phyloP scores from a whole-genome alignment of 2,888 invertebrate species.

The Anthophora plumipes region DNA sequence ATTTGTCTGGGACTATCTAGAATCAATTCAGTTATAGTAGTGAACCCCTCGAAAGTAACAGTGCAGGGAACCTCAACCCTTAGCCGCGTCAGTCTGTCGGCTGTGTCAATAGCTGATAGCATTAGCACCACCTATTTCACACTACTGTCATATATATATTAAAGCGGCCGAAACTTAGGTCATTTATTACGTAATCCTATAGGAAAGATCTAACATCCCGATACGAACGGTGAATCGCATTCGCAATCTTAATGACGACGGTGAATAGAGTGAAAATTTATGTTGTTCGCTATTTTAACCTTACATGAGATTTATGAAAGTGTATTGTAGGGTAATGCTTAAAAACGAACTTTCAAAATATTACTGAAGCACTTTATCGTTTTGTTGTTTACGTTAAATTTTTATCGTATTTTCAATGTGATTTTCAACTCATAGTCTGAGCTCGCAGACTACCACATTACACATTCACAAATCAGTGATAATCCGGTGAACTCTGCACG shows the following conservation, averaged over 20 bases:
- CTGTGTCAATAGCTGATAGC: constrained; percentile 81
- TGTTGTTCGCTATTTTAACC: not conserved
- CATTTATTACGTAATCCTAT: constrained; percentile 17
- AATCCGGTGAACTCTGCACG: too few species aligned
- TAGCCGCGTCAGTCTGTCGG: constrained; percentile 69
- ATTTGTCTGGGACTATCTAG: constrained; percentile 80
- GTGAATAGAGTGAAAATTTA: too few species aligned
- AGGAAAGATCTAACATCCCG: not conserved
- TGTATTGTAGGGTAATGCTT: too few species aligned
- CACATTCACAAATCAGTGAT: too few species aligned
- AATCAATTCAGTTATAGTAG: constrained; percentile 80
- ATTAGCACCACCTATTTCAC: constrained; percentile 72
- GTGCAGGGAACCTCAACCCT: constrained; percentile 64
- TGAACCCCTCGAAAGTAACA: constrained; percentile 56
- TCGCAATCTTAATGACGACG: not conserved
- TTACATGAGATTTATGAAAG: too few species aligned
- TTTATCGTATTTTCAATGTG: too few species aligned
- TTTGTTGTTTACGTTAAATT: too few species aligned
- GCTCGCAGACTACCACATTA: too few species aligned
- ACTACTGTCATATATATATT: constrained; percentile 64
- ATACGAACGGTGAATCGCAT: not conserved
- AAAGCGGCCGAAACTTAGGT: constrained; percentile 38
- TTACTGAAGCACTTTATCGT: too few species aligned
- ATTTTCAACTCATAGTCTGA: too few species aligned
- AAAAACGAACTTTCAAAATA: too few species aligned